Conservation (phyloP, 2,113 vertebrate species). For the Charadrius vociferus region DNA sequence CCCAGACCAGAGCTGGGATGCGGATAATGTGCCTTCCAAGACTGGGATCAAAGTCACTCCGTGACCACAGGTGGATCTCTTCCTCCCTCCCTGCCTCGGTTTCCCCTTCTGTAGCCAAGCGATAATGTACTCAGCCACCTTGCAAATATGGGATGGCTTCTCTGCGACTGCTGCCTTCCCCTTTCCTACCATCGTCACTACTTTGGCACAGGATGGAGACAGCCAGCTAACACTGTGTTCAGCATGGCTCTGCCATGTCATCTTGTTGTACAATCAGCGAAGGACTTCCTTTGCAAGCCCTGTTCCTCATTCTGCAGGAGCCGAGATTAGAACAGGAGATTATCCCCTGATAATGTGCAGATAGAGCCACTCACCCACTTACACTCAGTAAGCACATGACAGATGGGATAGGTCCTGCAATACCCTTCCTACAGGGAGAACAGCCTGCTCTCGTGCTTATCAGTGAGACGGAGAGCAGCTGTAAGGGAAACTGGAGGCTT, state of each 20-base stretch:
- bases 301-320: not conserved
- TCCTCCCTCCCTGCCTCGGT: not conserved
- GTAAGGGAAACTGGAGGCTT: too few species aligned
- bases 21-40: rapidly evolving
- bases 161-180: not conserved
- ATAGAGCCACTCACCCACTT: not conserved
- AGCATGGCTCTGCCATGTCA: not conserved
- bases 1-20: not conserved
- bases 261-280: not conserved
- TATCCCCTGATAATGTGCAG: not conserved
- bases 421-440: not conserved
- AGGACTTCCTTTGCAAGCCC: not conserved
- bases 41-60: not conserved
- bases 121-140: not conserved
- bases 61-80: not conserved
- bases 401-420: not conserved
- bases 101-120: not conserved
- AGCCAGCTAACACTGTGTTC: not conserved
- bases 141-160: not conserved
- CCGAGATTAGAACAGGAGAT: not conserved
- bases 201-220: not conserved
- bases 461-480: rapidly evolving
- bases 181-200: not conserved
- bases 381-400: not conserved
- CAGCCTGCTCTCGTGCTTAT: rapidly evolving